Base-by-base conservation (phyloP, 1,140 invertebrate genomes). In the Tachypleus tridentatus region DNA sequence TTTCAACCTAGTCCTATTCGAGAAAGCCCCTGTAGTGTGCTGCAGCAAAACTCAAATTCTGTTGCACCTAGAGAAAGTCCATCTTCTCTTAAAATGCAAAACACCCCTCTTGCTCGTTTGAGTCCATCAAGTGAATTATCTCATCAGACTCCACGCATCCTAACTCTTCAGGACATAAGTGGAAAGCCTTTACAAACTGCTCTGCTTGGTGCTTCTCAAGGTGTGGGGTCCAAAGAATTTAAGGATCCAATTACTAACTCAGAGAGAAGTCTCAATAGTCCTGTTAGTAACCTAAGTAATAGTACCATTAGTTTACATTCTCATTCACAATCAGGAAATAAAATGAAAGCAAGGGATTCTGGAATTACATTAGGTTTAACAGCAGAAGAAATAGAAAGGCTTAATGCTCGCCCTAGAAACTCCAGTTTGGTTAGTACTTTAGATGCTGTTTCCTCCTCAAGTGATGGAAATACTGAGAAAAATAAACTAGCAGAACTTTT, bases 61-160 rank as follows among this genome's bases (percentile, higher is more conserved):
- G 67, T 72, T 5, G 68, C 83, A 85, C 78, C 83, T 8, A 60
- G 72, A 49, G 71, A 74, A 9, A 73, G 75, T 56, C 75, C 76
- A 47, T 80, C 84, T 60, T 82, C 72, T 8, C 65, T 77, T 7
- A 77, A 77, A 67, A 75, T 78, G 72, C 90, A 94, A 74, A 92
- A 88, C 64, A 95, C 92, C 1, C 93, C 92, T 5, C 75, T 95
- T 9, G 91, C 92, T 0, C 80, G 93, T 65, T 77, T 95, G 0
- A 94, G 91, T 72, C 93, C 92, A 0, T 93, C 91, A 70, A 93
- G 89, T 72, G 92, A 95, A 76, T 76, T 96, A 58, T 93, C 90
- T 65, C 86, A 88, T 9, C 91, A 94, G 74, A 89, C 92, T 67
- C 91, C 92, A 0, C 79, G 92, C 63, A 96, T 96, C 67, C 78